Evolutionary conservation across 1,140 invertebrate species (phyloP).

Genomic region (Oscheius sp.): DNA sequence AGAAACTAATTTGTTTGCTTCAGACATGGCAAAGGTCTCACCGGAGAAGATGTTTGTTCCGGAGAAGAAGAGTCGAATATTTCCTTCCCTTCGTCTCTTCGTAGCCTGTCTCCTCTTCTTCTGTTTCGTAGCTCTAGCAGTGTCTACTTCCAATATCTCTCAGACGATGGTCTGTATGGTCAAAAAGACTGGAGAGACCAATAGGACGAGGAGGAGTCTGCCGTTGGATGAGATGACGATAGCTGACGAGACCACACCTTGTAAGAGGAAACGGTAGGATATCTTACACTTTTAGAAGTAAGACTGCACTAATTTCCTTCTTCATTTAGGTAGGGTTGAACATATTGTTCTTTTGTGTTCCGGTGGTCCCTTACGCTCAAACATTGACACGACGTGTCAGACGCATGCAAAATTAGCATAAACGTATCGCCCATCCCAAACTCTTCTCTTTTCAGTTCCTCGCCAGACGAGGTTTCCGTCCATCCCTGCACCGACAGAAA

Average conservation of each 20-base stretch:
- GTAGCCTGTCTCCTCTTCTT: constrained; percentile 55
- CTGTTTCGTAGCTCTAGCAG: constrained; percentile 53
- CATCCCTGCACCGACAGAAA: constrained; percentile 45
- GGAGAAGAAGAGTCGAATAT: constrained; percentile 39
- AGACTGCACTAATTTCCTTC: neutral
- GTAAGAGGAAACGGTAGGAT: neutral
- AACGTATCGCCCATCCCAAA: neutral
- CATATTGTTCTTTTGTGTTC: too few relatives aligned
- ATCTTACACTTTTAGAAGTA: constrained; percentile 4
- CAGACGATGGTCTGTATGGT: constrained; percentile 43
- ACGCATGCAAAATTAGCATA: too few relatives aligned
- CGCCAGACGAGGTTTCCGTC: constrained; percentile 39
- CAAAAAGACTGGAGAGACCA: constrained; percentile 4
- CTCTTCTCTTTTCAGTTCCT: neutral
- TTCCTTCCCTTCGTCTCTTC: constrained; percentile 57
- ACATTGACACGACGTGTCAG: too few relatives aligned
- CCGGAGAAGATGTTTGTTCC: neutral
- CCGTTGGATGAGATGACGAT: neutral
- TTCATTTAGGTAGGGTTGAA: too few relatives aligned
- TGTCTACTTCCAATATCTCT: constrained; percentile 45
- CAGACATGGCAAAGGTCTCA: neutral
- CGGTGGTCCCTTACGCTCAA: too few relatives aligned
- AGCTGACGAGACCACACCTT: neutral
- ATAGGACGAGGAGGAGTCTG: neutral
- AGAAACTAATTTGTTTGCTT: too few relatives aligned